These are phyloP conservation scores for Enteromius treurensis DNA, from an alignment of 2,797 vertebrate species.

Conservation along the genomic window DNA sequence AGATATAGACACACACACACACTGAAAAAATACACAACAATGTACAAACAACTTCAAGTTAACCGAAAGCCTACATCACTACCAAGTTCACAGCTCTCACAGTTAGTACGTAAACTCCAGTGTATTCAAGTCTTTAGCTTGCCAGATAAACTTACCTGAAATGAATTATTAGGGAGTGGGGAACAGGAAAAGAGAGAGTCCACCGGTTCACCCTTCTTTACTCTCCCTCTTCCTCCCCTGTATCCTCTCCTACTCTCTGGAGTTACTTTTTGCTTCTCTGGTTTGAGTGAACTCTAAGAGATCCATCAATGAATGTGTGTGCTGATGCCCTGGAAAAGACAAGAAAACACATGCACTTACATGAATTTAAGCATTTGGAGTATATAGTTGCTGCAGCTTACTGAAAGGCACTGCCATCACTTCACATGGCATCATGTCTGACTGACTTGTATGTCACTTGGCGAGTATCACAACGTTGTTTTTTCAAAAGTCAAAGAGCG, in stretches of 20 bases:
- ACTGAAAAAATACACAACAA: neutral
- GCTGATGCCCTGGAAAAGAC: slow-evolving; percentile 40
- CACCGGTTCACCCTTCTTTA: slow-evolving; percentile 37
- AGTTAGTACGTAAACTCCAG: neutral
- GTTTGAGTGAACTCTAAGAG: slow-evolving; percentile 25
- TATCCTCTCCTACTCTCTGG: slow-evolving; percentile 26
- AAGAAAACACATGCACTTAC: neutral
- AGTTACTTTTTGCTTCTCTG: slow-evolving; percentile 37
- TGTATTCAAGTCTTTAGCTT: neutral
- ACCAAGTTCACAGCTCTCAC: neutral
- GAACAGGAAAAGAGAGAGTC: slow-evolving; percentile 33
- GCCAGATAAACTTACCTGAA: slow-evolving; percentile 12
- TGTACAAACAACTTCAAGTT: neutral
- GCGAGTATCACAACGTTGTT: neutral
- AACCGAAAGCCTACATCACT: neutral
- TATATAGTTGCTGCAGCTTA: neutral
- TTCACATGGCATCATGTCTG: neutral
- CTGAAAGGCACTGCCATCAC: neutral
- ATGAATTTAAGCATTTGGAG: neutral
- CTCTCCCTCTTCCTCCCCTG: slow-evolving; percentile 23
- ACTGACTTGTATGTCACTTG: slow-evolving; percentile 4
- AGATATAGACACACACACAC: neutral
- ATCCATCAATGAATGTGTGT: slow-evolving; percentile 46
- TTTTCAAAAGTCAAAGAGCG: neutral
- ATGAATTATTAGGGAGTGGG: neutral